Percentiles rank a stretch among this genome's conserved stretches.
These are phyloP conservation scores for Toxonevra muliebris DNA, from an alignment of 2,888 invertebrate genomes.

Conservation along the genomic window DNA sequence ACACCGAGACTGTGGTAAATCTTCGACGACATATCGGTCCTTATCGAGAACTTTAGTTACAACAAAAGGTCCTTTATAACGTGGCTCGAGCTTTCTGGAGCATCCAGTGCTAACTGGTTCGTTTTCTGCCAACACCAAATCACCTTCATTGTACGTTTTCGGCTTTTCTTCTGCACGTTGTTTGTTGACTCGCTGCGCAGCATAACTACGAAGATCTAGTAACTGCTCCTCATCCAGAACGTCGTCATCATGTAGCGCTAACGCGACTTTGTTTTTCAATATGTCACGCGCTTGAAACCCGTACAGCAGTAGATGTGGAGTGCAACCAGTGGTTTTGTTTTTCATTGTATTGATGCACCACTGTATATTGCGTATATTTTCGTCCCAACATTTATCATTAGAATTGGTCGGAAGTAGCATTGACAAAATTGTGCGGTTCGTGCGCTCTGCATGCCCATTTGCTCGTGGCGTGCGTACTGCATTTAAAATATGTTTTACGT, in stretches of 20 bases:
- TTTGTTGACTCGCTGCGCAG: background rate
- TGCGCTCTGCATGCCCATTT: slow-evolving; percentile 6
- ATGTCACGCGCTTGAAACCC: slow-evolving; percentile 1
- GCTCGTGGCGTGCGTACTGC: slow-evolving; percentile 1
- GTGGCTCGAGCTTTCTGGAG: slow-evolving; percentile 7
- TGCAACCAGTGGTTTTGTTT: slow-evolving; percentile 4
- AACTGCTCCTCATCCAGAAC: background rate
- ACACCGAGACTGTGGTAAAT: background rate
- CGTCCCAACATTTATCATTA: slow-evolving; percentile 11
- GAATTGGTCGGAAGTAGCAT: background rate
- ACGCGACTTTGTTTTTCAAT: background rate
- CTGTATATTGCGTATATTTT: slow-evolving; percentile 14
- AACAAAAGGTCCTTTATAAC: slow-evolving; percentile 15
- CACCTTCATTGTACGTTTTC: background rate
- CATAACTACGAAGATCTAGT: background rate
- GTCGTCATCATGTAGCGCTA: too few relatives aligned
- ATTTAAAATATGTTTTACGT: slow-evolving; percentile 9
- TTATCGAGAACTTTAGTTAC: background rate
- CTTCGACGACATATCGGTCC: background rate
- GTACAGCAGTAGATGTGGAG: slow-evolving; percentile 2
- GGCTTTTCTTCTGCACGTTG: background rate
- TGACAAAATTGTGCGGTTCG: background rate
- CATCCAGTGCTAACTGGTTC: slow-evolving; percentile 3
- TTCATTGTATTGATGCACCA: slow-evolving; percentile 12
- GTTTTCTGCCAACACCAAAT: background rate